phyloP scores from a whole-genome alignment of 2,113 vertebrate species.

The Rhinichthys klamathensis region DNA sequence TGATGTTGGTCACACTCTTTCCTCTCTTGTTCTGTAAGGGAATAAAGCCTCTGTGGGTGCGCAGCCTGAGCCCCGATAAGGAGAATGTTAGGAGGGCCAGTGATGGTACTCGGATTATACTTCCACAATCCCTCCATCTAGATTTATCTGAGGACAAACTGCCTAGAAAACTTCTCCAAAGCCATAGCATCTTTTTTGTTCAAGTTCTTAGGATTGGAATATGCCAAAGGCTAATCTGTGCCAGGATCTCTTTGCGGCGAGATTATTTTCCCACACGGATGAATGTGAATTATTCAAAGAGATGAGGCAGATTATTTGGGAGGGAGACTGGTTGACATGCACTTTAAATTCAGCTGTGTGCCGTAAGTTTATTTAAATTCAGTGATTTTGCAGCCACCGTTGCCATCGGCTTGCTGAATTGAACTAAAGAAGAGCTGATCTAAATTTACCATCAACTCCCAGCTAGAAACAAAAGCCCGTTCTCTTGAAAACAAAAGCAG shows the following conservation, averaged over 20 bases:
- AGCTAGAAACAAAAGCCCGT: conserved; percentile 12
- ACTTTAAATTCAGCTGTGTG: not conserved
- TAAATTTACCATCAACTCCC: not conserved
- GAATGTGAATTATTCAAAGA: conserved; percentile 68
- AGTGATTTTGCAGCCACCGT: not conserved
- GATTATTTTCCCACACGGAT: conserved; percentile 67
- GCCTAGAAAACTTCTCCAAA: conserved; percentile 1
- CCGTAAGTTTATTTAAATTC: not conserved
- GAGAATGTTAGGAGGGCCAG: conserved; percentile 13
- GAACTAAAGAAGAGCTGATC: not conserved
- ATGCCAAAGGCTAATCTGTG: conserved; percentile 53
- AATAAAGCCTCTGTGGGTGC: conserved; percentile 27
- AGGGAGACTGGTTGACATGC: not conserved
- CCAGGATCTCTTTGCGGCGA: conserved; percentile 54
- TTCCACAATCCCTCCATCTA: conserved; percentile 38
- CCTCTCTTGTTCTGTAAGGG: conserved; percentile 24
- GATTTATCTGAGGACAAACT: conserved; percentile 15
- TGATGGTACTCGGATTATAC: conserved; percentile 35
- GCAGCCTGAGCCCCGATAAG: conserved; percentile 26
- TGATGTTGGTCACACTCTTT: conserved; percentile 30
- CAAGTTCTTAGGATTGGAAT: not conserved
- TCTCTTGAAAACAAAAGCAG: conserved; percentile 2
- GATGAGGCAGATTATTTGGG: conserved; percentile 19
- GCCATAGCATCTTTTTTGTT: not conserved
- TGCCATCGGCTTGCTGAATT: not conserved